Evolutionary conservation across 1,140 invertebrate species (phyloP).

Genomic region (Caerostris darwini): DNA sequence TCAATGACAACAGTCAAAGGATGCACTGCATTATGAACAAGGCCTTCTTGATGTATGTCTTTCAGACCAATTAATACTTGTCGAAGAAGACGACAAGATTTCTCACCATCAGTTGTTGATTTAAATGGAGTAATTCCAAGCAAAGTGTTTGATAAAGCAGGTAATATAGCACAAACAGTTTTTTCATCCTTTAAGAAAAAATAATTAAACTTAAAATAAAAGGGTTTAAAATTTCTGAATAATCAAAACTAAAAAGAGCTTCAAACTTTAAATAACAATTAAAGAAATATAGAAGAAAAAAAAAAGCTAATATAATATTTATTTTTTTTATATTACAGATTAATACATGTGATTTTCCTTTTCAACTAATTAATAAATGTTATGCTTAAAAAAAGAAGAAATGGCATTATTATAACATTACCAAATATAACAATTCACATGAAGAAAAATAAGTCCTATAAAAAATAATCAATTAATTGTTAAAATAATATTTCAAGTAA

Average conservation of each 20-base stretch:
- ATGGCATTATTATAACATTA: background rate
- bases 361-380: too few species aligned
- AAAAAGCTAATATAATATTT: background rate
- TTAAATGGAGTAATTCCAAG: background rate
- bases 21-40: conserved; percentile 52
- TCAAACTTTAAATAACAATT: background rate
- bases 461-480: too few species aligned
- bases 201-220: background rate
- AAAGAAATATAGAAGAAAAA: background rate
- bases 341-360: too few species aligned
- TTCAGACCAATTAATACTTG: conserved; percentile 37
- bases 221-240: too few species aligned
- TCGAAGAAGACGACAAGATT: conserved; percentile 33
- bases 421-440: background rate
- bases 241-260: background rate
- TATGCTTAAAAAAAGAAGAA: background rate
- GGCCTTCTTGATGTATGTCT: conserved; percentile 33
- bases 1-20: conserved; percentile 47
- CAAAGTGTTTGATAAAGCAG: background rate
- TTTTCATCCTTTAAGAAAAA: conserved; percentile 21
- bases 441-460: too few species aligned
- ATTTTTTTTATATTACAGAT: too few species aligned
- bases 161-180: conserved; percentile 39
- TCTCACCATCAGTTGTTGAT: conserved; percentile 30
- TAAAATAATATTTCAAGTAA: background rate